A percentile compares a stretch with the other conserved stretches of the same genome.
Conservation (phyloP, 2,888 invertebrate species). For the Geophilus truncorum region DNA sequence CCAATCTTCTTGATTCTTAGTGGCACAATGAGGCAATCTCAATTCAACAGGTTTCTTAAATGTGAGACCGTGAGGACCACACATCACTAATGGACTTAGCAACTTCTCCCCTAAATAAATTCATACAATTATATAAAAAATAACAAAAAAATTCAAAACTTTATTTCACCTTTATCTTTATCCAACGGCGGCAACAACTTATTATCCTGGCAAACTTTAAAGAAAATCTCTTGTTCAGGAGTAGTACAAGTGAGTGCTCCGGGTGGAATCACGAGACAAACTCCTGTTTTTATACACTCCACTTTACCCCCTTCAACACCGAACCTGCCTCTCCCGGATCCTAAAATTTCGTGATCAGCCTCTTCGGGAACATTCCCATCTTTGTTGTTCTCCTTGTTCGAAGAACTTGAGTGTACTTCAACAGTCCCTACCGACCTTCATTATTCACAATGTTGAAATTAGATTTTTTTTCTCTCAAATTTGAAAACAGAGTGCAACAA, state of each 20-base stretch:
- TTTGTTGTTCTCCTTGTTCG: neutral
- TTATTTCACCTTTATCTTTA: slow-evolving; percentile 73
- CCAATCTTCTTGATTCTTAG: slow-evolving; percentile 52
- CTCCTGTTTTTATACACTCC: slow-evolving; percentile 83
- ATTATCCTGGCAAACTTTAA: slow-evolving; percentile 69
- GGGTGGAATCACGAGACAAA: slow-evolving; percentile 79
- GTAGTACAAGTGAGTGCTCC: slow-evolving; percentile 77
- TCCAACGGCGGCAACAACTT: slow-evolving; percentile 69
- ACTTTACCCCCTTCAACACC: slow-evolving; percentile 75
- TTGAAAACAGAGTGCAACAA: neutral
- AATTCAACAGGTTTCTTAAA: slow-evolving; percentile 85
- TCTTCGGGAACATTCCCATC: neutral
- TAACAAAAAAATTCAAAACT: neutral
- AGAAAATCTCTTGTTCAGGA: slow-evolving; percentile 80
- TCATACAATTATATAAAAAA: slow-evolving; percentile 22
- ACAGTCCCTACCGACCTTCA: neutral
- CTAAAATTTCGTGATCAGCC: slow-evolving; percentile 43
- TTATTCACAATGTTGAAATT: neutral
- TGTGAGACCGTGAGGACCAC: slow-evolving; percentile 86
- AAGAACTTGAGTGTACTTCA: neutral
- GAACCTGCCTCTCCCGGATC: slow-evolving; percentile 56
- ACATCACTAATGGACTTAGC: slow-evolving; percentile 91
- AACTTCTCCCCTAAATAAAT: slow-evolving; percentile 78
- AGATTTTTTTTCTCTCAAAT: neutral
- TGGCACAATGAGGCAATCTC: slow-evolving; percentile 68